Evolutionary conservation across 1,140 invertebrate genomes (phyloP).

Genomic region (Saccostrea cuccullata): DNA sequence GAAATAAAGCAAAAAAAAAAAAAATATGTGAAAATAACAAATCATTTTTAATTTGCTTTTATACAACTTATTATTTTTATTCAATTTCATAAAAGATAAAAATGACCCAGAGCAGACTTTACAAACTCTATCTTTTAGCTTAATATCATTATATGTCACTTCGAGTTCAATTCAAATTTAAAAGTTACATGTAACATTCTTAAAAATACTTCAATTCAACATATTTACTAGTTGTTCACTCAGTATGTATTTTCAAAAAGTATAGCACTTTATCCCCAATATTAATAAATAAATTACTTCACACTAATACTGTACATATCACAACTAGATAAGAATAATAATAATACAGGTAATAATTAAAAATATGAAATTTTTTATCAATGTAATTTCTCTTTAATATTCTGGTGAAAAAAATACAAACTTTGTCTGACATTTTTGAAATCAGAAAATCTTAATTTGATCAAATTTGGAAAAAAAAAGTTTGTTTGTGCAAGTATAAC

Average conservation of each 20-base stretch:
- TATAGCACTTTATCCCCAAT: not conserved
- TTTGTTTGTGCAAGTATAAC: not conserved
- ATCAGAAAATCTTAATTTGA: not conserved
- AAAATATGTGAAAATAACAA: not conserved
- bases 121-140: too few relatives aligned
- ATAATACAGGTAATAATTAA: not conserved
- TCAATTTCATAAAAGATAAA: too few relatives aligned
- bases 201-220: too few relatives aligned
- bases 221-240: too few relatives aligned
- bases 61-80: too few relatives aligned
- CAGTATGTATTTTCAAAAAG: too few relatives aligned
- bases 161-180: too few relatives aligned
- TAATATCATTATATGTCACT: too few relatives aligned
- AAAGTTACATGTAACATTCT: too few relatives aligned
- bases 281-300: constrained; percentile 1
- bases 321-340: not conserved
- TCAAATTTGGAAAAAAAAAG: not conserved
- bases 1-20: not conserved
- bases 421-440: not conserved
- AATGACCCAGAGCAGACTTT: too few relatives aligned
- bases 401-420: not conserved
- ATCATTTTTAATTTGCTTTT: not conserved
- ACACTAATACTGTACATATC: constrained; percentile 4
- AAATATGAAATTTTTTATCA: not conserved
- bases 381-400: not conserved